Evolutionary conservation across 2,113 vertebrate species (phyloP).

Genomic region (Pseudorectes ferrugineus): DNA sequence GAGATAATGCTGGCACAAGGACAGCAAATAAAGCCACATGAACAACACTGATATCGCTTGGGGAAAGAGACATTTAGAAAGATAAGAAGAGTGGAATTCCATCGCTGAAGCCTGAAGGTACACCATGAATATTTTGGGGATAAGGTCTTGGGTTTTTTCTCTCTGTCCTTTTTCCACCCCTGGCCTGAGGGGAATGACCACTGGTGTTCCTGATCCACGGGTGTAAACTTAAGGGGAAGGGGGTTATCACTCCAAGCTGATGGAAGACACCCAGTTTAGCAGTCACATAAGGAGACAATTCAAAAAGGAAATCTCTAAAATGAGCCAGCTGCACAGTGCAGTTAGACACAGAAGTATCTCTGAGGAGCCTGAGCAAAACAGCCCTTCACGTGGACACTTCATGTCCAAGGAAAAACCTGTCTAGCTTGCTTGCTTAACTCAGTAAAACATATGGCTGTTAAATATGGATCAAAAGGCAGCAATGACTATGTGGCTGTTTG

Average conservation of each 20-base stretch:
- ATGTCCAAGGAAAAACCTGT: neutral
- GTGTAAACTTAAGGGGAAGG: neutral
- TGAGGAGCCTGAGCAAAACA: neutral
- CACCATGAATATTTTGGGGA: neutral
- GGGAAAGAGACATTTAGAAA: neutral
- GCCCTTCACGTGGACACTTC: neutral
- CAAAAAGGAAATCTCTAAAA: neutral
- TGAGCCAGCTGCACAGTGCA: neutral
- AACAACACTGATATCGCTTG: neutral
- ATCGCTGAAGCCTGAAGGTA: neutral
- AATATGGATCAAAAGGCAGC: constrained; percentile 6
- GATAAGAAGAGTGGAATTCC: constrained; percentile 31
- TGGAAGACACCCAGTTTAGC: neutral
- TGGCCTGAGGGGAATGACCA: neutral
- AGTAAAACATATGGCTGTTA: neutral
- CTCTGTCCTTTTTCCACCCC: neutral
- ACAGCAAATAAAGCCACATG: neutral
- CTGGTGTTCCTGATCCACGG: neutral
- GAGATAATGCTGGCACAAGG: constrained; percentile 60
- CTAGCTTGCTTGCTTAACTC: neutral
- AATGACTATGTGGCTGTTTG: neutral
- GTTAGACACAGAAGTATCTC: neutral
- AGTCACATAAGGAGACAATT: neutral
- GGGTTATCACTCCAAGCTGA: neutral
- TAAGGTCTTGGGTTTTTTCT: neutral